phyloP scores from a whole-genome alignment of 1,140 invertebrate genomes.

The Dufourea novaeangliae region DNA sequence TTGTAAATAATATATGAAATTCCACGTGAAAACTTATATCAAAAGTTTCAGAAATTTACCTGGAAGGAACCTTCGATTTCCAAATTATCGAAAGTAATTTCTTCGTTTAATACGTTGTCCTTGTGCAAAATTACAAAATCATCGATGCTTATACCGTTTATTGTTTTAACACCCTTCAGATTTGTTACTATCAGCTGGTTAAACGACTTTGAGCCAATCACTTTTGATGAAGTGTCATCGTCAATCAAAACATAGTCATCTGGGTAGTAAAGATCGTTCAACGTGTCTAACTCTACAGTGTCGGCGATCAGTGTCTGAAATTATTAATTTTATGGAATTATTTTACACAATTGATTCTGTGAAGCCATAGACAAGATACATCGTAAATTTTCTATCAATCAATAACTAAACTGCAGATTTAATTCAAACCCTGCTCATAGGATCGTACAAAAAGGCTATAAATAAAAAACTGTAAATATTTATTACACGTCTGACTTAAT shows the following conservation, averaged over 20 bases:
- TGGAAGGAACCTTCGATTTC: conserved; percentile 53
- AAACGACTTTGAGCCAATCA: conserved; percentile 66
- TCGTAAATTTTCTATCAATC: too few relatives aligned
- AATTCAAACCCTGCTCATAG: too few relatives aligned
- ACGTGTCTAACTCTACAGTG: conserved; percentile 21
- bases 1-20: not conserved
- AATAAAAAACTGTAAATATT: too few relatives aligned
- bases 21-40: not conserved
- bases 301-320: conserved; percentile 60
- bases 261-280: conserved; percentile 71
- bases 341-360: too few relatives aligned
- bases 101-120: conserved; percentile 54
- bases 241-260: conserved; percentile 57
- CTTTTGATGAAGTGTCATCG: not conserved
- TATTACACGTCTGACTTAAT: too few relatives aligned
- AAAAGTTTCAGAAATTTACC: conserved; percentile 47
- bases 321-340: not conserved
- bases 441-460: too few relatives aligned
- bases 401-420: too few relatives aligned
- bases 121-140: conserved; percentile 66
- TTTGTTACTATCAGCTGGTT: conserved; percentile 37
- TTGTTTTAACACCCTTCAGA: conserved; percentile 45
- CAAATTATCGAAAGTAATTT: conserved; percentile 71
- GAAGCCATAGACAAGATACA: too few relatives aligned
- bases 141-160: conserved; percentile 66